These are phyloP conservation scores for Drosophila affinis DNA, from an alignment of 2,888 invertebrate genomes.

Conservation along the genomic window DNA sequence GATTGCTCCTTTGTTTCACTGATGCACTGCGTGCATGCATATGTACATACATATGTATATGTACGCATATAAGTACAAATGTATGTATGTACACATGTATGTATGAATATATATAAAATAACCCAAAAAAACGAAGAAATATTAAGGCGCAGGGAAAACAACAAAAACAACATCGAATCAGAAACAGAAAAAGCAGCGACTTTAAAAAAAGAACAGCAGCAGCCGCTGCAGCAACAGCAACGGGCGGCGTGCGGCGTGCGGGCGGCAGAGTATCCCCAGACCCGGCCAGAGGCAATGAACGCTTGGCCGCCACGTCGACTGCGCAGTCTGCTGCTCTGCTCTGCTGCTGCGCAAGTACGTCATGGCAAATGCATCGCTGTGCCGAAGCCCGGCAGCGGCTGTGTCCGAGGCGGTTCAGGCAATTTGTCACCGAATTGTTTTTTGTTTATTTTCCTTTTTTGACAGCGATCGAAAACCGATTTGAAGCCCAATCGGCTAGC, in stretches of 20 bases:
- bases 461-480: background rate
- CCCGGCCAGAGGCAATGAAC: background rate
- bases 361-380: background rate
- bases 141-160: slow-evolving; percentile 12
- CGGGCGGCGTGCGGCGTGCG: background rate
- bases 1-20: slow-evolving; percentile 32
- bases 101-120: background rate
- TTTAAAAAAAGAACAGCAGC: slow-evolving; percentile 6
- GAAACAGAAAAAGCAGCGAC: slow-evolving; percentile 1
- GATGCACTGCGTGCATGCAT: background rate
- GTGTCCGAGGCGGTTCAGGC: background rate
- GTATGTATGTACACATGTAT: background rate
- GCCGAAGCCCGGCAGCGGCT: background rate
- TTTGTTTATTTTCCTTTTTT: no score
- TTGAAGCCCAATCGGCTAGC: no score
- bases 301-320: background rate
- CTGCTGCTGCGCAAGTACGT: background rate
- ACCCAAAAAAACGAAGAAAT: background rate
- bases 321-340: background rate
- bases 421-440: background rate
- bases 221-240: slow-evolving; percentile 23
- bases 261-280: background rate
- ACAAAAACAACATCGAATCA: background rate
- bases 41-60: no score
- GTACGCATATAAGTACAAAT: no score